Conservation (phyloP, 2,888 invertebrate species). For the Cyaniris semiargus region DNA sequence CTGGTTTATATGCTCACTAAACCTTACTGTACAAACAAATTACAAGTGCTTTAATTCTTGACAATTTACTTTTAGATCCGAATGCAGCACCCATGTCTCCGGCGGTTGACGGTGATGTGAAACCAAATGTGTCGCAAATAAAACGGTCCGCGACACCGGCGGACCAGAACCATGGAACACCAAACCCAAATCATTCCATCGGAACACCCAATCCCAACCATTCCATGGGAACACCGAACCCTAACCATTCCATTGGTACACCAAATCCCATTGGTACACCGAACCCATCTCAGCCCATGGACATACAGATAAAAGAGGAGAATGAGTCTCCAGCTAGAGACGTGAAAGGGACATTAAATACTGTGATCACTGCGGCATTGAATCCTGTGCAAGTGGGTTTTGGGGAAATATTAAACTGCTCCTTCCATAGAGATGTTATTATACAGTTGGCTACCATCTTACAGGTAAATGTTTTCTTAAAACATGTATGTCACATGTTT, state of each 20-base stretch:
- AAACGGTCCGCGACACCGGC: conserved; percentile 70
- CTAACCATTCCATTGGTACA: conserved; percentile 52
- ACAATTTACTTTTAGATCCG: conserved; percentile 50
- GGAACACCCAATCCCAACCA: conserved; percentile 71
- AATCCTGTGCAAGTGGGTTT: conserved; percentile 86
- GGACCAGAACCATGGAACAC: conserved; percentile 69
- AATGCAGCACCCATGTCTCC: conserved; percentile 65
- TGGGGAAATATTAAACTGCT: conserved; percentile 91
- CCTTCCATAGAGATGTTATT: conserved; percentile 93
- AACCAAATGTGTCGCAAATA: conserved; percentile 73
- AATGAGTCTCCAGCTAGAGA: conserved; percentile 62
- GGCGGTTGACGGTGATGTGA: conserved; percentile 65
- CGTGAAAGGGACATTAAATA: conserved; percentile 56
- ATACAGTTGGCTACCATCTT: conserved; percentile 89
- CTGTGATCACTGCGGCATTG: conserved; percentile 63
- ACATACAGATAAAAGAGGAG: conserved; percentile 68
- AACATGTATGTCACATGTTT: too few relatives aligned
- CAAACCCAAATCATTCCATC: conserved; percentile 66
- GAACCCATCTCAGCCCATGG: conserved; percentile 63
- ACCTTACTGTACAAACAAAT: neutral
- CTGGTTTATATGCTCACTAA: too few relatives aligned
- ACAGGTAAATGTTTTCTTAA: too few relatives aligned
- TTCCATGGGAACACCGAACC: conserved; percentile 67
- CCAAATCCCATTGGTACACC: conserved; percentile 65
- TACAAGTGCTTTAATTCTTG: neutral